A percentile compares a stretch with the other conserved stretches of the same genome.
Evolutionary conservation across 2,888 invertebrate genomes (phyloP).

Genomic region (Entomobrya multifasciata): DNA sequence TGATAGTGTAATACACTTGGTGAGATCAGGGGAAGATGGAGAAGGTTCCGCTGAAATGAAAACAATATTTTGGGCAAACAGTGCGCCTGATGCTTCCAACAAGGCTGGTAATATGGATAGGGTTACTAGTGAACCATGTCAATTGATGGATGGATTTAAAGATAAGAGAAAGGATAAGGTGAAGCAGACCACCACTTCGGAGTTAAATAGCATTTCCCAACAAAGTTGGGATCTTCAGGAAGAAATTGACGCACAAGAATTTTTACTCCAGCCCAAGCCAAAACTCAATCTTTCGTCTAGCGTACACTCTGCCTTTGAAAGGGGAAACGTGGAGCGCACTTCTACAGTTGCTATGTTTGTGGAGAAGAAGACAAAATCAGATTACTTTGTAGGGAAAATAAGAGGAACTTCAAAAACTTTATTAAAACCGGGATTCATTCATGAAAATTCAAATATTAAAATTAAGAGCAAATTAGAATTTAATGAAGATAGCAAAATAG

Average conservation of each 20-base stretch:
- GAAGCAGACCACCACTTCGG: neutral
- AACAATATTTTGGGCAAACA: constrained; percentile 7
- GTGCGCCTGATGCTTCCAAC: neutral
- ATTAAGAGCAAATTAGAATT: neutral
- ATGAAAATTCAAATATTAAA: neutral
- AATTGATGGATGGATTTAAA: constrained; percentile 15
- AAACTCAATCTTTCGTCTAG: constrained; percentile 10
- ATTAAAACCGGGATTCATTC: neutral
- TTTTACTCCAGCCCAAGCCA: constrained; percentile 42
- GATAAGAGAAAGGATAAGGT: neutral
- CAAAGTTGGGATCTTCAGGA: constrained; percentile 2
- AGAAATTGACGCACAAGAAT: constrained; percentile 25
- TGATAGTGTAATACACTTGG: neutral
- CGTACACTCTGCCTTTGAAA: neutral
- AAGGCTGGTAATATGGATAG: neutral
- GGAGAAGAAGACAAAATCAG: constrained; percentile 39
- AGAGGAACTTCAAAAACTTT: neutral
- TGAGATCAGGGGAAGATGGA: neutral
- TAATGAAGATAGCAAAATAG: neutral
- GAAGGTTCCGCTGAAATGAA: neutral
- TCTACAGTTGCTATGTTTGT: neutral
- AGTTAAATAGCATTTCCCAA: neutral
- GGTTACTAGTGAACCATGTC: neutral
- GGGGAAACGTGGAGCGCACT: neutral
- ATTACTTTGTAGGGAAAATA: constrained; percentile 37